Conservation (phyloP, 1,140 invertebrate genomes). For the Drosophila erecta region DNA sequence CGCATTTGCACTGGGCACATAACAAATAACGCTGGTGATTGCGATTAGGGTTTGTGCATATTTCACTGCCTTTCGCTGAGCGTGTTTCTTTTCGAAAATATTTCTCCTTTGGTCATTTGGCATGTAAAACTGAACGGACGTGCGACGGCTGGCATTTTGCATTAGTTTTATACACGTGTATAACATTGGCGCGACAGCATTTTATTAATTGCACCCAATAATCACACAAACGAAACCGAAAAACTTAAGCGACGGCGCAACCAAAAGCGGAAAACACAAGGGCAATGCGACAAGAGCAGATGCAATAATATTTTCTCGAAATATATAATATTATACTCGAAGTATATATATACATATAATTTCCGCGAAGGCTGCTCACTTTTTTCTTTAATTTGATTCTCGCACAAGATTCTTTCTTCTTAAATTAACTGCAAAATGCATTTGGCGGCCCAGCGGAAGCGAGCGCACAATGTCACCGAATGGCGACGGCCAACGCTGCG, state of each 20-base stretch:
- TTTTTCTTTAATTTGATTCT: conserved; percentile 34
- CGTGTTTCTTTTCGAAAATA: conserved; percentile 7
- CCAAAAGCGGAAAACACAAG: conserved; percentile 25
- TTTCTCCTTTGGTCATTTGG: conserved; percentile 22
- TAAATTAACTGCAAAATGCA: conserved; percentile 37
- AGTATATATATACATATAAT: conserved; percentile 24
- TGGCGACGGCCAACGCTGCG: conserved; percentile 53
- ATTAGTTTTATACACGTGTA: conserved; percentile 30
- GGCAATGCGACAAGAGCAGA: conserved; percentile 27
- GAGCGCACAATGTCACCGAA: conserved; percentile 27
- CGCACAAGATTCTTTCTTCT: conserved; percentile 24
- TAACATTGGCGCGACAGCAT: conserved; percentile 67
- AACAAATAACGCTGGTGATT: conserved; percentile 42
- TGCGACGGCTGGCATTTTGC: conserved; percentile 15
- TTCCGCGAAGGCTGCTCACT: conserved; percentile 42
- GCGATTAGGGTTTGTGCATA: conserved; percentile 32
- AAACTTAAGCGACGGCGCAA: conserved; percentile 30
- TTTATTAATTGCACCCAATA: conserved; percentile 54
- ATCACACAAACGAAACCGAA: conserved; percentile 37
- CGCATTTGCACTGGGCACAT: conserved; percentile 35
- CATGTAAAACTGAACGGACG: conserved; percentile 50
- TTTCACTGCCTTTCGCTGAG: conserved; percentile 11
- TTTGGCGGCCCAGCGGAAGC: conserved; percentile 41
- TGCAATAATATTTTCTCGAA: conserved; percentile 47
- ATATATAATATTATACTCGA: conserved; percentile 16